Conservation (phyloP, 2,888 invertebrate genomes). For the Tortrix viridana region DNA sequence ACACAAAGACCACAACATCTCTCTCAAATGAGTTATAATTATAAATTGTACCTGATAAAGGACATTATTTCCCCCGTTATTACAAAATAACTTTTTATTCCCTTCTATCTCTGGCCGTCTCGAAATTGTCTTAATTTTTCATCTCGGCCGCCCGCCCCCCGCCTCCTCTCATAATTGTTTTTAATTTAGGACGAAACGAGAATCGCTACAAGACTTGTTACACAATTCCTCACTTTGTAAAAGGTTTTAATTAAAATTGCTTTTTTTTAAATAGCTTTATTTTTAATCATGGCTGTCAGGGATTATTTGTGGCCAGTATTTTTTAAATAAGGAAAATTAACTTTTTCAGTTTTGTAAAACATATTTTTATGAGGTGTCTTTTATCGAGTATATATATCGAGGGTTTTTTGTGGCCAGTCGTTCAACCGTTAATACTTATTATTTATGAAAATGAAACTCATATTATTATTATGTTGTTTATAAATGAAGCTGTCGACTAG, state of each 20-base stretch:
- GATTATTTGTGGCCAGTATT: neutral
- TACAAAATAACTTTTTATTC: slow-evolving; percentile 20
- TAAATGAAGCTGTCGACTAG: too few species aligned
- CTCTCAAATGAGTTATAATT: too few species aligned
- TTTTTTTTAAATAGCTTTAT: slow-evolving; percentile 13
- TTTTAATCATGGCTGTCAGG: neutral
- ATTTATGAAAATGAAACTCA: too few species aligned
- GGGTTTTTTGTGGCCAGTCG: too few species aligned
- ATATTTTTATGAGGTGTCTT: neutral
- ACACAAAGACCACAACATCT: too few species aligned
- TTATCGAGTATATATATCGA: too few species aligned
- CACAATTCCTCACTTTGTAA: slow-evolving; percentile 43
- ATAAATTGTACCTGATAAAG: neutral
- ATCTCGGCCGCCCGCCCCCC: slow-evolving; percentile 63
- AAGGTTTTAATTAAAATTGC: slow-evolving; percentile 32
- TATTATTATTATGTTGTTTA: too few species aligned
- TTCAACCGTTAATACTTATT: too few species aligned
- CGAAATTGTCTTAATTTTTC: slow-evolving; percentile 83
- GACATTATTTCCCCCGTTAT: slow-evolving; percentile 8
- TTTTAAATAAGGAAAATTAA: neutral
- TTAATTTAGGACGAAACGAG: slow-evolving; percentile 77
- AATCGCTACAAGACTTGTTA: slow-evolving; percentile 61
- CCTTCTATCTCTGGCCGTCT: slow-evolving; percentile 46
- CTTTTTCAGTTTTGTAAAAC: neutral
- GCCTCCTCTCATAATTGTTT: slow-evolving; percentile 74